phyloP scores from a whole-genome alignment of 2,797 vertebrate genomes.

The Micropoecilia bifurca region DNA sequence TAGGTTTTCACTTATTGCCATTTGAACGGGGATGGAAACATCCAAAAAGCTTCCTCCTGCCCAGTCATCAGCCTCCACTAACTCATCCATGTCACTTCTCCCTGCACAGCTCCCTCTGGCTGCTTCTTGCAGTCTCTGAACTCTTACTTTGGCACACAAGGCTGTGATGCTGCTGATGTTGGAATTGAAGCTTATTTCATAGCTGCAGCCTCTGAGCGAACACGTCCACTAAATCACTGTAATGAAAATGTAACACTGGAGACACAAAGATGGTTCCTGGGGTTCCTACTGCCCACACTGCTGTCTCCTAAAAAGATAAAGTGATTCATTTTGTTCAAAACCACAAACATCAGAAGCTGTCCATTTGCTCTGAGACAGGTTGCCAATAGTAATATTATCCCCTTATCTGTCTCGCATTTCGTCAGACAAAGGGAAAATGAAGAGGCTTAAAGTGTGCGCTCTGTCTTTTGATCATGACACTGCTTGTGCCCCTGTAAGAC shows the following conservation, averaged over 20 bases:
- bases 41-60: constrained; percentile 41
- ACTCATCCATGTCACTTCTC: constrained; percentile 45
- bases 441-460: constrained; percentile 24
- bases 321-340: constrained; percentile 58
- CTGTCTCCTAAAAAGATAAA: constrained; percentile 47
- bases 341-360: constrained; percentile 60
- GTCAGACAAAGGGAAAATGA: constrained; percentile 35
- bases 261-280: constrained; percentile 36
- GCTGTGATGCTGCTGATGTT: constrained; percentile 30
- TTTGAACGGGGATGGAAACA: constrained; percentile 19
- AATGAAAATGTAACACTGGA: constrained; percentile 54
- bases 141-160: constrained; percentile 25
- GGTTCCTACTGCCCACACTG: constrained; percentile 28
- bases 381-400: constrained; percentile 52
- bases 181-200: constrained; percentile 44
- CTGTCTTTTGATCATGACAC: constrained; percentile 58
- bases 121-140: constrained; percentile 35
- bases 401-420: constrained; percentile 54
- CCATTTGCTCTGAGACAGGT: constrained; percentile 52
- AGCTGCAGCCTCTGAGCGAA: constrained; percentile 33
- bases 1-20: constrained; percentile 28
- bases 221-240: constrained; percentile 44
- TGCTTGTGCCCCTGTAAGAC: constrained; percentile 9
- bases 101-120: constrained; percentile 47
- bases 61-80: constrained; percentile 41